Evolutionary conservation across 2,797 vertebrate species (phyloP).

Genomic region (Phalloptychus januarius): DNA sequence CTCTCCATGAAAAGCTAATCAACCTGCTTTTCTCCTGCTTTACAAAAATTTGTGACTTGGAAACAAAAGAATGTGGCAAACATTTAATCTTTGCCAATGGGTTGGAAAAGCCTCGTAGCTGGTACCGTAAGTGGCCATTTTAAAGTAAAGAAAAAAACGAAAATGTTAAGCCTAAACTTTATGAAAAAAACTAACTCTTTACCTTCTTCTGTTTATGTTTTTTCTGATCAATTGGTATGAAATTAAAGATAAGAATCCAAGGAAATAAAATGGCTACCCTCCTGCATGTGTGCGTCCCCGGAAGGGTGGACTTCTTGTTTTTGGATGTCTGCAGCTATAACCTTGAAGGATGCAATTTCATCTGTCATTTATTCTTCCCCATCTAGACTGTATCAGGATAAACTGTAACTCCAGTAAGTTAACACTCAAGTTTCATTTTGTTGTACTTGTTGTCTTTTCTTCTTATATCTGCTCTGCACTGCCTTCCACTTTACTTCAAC

Average conservation of each 20-base stretch:
- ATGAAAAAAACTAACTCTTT: conserved; percentile 15
- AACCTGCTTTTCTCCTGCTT: conserved; percentile 12
- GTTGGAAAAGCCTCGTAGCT: conserved; percentile 93
- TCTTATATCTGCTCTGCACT: conserved; percentile 27
- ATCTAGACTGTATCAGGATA: conserved; percentile 99
- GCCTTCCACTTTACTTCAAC: conserved; percentile 7
- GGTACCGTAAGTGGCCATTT: conserved; percentile 98
- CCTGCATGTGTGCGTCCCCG: conserved; percentile 99
- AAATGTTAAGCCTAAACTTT: conserved; percentile 21
- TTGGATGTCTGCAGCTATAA: conserved; percentile 99
- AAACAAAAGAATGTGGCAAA: conserved; percentile 51
- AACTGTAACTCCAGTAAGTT: conserved; percentile 99
- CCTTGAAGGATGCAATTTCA: conserved; percentile 99
- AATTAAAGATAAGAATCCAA: conserved; percentile 12
- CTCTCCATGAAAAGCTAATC: conserved; percentile 11
- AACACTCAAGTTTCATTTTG: conserved; percentile 99
- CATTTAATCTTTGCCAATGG: conserved; percentile 80
- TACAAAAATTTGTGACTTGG: conserved; percentile 51
- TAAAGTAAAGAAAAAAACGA: conserved; percentile 74
- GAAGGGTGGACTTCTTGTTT: conserved; percentile 99
- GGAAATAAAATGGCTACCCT: conserved; percentile 92
- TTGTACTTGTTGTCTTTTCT: conserved; percentile 49
- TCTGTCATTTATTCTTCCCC: conserved; percentile 99
- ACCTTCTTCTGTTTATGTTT: conserved; percentile 10
- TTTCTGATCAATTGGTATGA: conserved; percentile 20